Evolutionary conservation across 2,888 invertebrate species (phyloP).

Genomic region (Venusia cambrica): DNA sequence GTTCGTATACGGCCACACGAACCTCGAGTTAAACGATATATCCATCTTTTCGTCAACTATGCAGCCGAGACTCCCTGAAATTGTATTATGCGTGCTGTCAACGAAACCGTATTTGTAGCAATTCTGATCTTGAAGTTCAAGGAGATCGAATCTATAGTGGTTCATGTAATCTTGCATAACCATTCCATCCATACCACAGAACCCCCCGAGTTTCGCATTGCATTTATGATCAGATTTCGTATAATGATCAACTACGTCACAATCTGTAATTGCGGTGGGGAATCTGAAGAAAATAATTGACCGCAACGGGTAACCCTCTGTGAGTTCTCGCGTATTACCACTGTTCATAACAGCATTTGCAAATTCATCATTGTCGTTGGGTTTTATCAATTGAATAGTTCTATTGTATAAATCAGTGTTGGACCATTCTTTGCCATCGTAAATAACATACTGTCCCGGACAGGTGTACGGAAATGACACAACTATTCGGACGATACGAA

Average conservation of each 20-base stretch:
- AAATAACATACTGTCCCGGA: constrained; percentile 36
- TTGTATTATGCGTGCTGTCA: constrained; percentile 14
- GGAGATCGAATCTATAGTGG: constrained; percentile 41
- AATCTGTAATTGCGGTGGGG: constrained; percentile 46
- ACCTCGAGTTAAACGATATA: constrained; percentile 56
- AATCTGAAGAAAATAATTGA: constrained; percentile 45
- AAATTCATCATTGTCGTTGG: constrained; percentile 23
- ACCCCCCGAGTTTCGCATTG: too few species aligned
- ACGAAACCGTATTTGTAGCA: constrained; percentile 39
- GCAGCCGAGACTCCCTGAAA: constrained; percentile 44
- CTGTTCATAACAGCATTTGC: constrained; percentile 19
- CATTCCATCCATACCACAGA: constrained; percentile 51
- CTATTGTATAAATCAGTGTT: constrained; percentile 38
- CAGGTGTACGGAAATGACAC: constrained; percentile 45
- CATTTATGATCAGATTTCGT: constrained; percentile 28
- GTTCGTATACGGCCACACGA: constrained; percentile 43
- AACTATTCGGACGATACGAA: constrained; percentile 33
- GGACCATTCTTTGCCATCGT: constrained; percentile 33
- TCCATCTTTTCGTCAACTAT: constrained; percentile 40
- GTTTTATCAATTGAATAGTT: constrained; percentile 35
- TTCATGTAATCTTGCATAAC: constrained; percentile 44
- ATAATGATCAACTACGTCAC: constrained; percentile 38
- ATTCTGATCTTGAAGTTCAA: constrained; percentile 23
- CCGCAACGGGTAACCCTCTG: constrained; percentile 42
- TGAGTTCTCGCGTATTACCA: constrained; percentile 25